Evolutionary conservation across 2,113 vertebrate genomes (phyloP), one percentile per base, ranked within the genome.

Genomic region (Octodon degus): DNA sequence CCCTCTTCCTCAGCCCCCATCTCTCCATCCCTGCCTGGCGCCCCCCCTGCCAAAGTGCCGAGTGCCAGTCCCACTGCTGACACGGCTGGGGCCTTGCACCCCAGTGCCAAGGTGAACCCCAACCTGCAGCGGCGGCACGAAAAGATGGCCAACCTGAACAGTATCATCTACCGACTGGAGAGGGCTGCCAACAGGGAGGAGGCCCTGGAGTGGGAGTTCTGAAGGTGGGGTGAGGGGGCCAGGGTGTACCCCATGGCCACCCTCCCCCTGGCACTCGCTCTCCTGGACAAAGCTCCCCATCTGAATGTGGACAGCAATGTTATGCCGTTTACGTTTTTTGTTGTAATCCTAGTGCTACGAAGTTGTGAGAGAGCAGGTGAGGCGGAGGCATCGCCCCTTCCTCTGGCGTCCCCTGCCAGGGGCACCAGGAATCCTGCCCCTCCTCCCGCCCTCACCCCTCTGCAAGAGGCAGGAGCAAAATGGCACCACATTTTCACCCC

Each of bases 71-170:
- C 98, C 92, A 94, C 96, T 1, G 94, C 98, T 2, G 98, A 99
- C 43, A 76, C 55, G 0, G 72, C 95, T 0, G 97, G 93, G 50
- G 83, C 97, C 74, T 80, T 97, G 79, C 97, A 98, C 79, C 98
- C 99, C 13, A 98, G 98, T 77, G 95, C 99, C 96, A 99, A 99
- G 98, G 98, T 98, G 94, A 99, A 99, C 98, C 99, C 99, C 97
- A 99, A 98, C 98, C 98, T 99, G 97, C 99, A 99, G 98, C 99
- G 99, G 98, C 99, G 99, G 97, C 99, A 99, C 0, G 99, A 99
- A 98, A 99, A 99, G 98, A 99, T 99, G 99, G 99, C 99, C 97
- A 99, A 99, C 98, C 99, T 99, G 97, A 99, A 99, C 98, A 99
- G 99, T 98, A 99, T 99, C 98, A 99, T 99, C 97, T 99, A 99